Percentiles rank a stretch among this genome's conserved stretches.
phyloP scores from a whole-genome alignment of 2,888 invertebrate species.

The Pollenia griseotomentosa region DNA sequence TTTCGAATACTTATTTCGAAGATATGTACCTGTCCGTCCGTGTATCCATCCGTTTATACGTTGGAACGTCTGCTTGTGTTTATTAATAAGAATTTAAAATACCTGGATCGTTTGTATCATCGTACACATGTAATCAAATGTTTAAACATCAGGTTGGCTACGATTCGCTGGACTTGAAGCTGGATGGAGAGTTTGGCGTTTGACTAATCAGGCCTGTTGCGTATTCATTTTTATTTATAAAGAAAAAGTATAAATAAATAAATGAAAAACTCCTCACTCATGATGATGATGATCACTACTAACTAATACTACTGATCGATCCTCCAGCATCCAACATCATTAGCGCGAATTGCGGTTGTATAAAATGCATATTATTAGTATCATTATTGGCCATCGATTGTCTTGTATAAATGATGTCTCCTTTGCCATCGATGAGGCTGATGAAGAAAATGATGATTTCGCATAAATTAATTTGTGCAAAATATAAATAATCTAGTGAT shows the following conservation, averaged over 20 bases:
- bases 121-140: constrained; percentile 61
- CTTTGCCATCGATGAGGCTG: constrained; percentile 11
- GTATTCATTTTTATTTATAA: constrained; percentile 35
- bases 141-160: constrained; percentile 41
- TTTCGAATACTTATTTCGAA: constrained; percentile 77
- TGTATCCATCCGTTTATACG: not conserved
- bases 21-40: constrained; percentile 32
- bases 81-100: constrained; percentile 26
- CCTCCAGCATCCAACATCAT: constrained; percentile 57
- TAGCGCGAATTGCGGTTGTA: constrained; percentile 68
- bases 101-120: constrained; percentile 2
- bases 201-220: constrained; percentile 66
- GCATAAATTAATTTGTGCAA: constrained; percentile 63
- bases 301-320: not conserved
- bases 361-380: constrained; percentile 66
- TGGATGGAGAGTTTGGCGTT: constrained; percentile 52
- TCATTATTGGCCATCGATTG: constrained; percentile 64
- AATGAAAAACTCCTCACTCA: constrained; percentile 50
- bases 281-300: constrained; percentile 24
- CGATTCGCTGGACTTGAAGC: constrained; percentile 2
- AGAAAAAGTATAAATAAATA: not conserved
- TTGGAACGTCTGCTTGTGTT: constrained; percentile 15
- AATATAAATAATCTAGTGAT: constrained; percentile 59
- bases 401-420: constrained; percentile 22
- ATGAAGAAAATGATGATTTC: constrained; percentile 64